Base-by-base conservation (phyloP, 2,888 invertebrate genomes). In the Spialia ferax region DNA sequence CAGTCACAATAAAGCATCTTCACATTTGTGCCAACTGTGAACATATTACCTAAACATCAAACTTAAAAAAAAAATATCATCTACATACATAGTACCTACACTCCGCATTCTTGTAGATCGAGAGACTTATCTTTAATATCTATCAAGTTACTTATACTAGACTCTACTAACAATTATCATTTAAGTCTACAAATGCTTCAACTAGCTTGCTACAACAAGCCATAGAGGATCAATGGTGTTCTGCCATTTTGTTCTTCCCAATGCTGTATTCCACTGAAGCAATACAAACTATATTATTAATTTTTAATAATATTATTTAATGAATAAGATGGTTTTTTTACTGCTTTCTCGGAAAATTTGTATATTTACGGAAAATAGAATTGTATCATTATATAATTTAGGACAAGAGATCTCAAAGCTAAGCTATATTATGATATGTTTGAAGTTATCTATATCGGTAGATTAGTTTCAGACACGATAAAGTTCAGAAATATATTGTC, bases 161-260 rank as follows among this genome's bases (percentile, higher is more conserved):
- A 48, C 48, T 74, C 87, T 91, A 93, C 82, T 82, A 81, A 87
- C 81, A 84, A 82, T 84, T 81, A 83, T 69, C 65, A 72, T 74
- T 86, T 89, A 89, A 86, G 76, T 86, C 91, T 93, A 92, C 86
- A 92, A 93, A 93, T 93, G 93, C 93, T 93, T 91, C 80, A 86
- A 80, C 89, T 89, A 92, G 93, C 93, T 88, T 90, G 93, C 88
- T 87, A 88, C 81, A 75, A 87, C 93, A 93, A 93, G 93, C 93
- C 87, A 88, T 76, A 65, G 73, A 76, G 79, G 76, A 77, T 73
- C 74, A 66, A 74, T 60, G 73, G 74, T 70, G 56, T 20, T 54
- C 15, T 68, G 54, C 42, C 35, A 55, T 52, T n/a, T 59, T 15
- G 2, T 35, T 66, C 7, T 20, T 42, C 7, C 8, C 20, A 42